Evolutionary conservation across 2,888 invertebrate genomes (phyloP), one percentile per base, ranked within the genome.

Genomic region (Caenorhabditis macrosperma): DNA sequence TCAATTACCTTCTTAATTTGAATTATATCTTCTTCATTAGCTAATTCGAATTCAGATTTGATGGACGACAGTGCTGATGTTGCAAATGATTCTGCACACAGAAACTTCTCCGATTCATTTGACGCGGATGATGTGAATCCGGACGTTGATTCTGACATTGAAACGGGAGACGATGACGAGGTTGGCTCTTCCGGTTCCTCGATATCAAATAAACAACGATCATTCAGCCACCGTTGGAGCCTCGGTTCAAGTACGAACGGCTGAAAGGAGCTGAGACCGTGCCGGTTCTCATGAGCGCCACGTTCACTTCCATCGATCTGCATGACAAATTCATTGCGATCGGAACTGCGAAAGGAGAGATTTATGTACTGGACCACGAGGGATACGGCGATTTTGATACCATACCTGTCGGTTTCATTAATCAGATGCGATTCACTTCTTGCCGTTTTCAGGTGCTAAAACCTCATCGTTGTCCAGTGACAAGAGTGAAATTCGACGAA

Each of bases 401-500:
- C 71, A 71, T 85, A 10, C 86, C 81, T 28, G 15, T n/a, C n/a
- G 15, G 10, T 6, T n/a, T 4, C 3, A 30, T 28, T 26, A 44
- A 30, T 6, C n/a, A 35, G 22, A 50, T 28, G 12, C n/a, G 9
- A 59, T 24, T 22, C 7, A 22, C 57, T 46, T 55, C 9, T 20
- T 38, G 54, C 24, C 5, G 15, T 28, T 28, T 38, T 22, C 59
- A 88, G 87, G 74, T 72, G 9, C 57, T 82, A n/a, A 81, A 82
- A 35, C 81, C 85, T 28, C 89, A 89, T 64, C 81, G 87, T 44
- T 85, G 85, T 44, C 95, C 96, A 10, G 96, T 99, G 0, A 97
- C 97, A 92, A 95, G 95, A 90, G 95, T 99, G 84, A 95, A 96
- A 52, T 95, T 99, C 81, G 98, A 99, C 91, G 92, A 93, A 26